Conservation (phyloP, 2,797 vertebrate genomes). For the Smutsia temminckii region DNA sequence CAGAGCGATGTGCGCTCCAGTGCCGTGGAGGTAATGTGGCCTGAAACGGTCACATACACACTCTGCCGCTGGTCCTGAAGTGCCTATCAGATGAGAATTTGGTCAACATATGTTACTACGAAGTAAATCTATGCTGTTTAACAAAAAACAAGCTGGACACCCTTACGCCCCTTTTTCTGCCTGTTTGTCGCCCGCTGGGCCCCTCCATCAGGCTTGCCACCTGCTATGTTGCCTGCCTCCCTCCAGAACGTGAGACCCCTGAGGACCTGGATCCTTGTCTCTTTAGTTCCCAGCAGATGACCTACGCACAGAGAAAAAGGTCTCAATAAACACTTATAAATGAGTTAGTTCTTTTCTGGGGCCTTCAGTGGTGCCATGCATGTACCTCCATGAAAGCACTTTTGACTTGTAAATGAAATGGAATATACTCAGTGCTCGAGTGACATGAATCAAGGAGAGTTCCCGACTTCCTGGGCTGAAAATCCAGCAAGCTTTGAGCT, state of each 20-base stretch:
- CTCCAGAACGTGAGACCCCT: neutral
- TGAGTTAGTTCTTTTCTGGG: no score
- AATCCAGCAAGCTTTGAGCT: accelerated
- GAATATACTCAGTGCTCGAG: accelerated
- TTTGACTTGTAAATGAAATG: neutral
- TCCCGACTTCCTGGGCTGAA: neutral
- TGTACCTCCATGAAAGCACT: neutral
- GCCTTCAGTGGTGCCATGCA: accelerated
- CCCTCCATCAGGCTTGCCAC: no score
- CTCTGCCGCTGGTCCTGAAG: neutral
- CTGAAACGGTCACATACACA: accelerated
- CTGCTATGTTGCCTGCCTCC: accelerated
- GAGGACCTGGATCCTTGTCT: neutral
- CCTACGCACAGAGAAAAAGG: neutral
- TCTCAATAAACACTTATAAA: no score
- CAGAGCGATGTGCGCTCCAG: accelerated
- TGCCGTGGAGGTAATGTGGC: accelerated
- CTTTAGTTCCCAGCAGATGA: neutral
- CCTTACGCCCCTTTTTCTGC: neutral
- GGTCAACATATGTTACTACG: neutral
- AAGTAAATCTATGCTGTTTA: no score
- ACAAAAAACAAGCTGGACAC: neutral
- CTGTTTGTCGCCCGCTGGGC: accelerated
- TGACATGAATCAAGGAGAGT: neutral
- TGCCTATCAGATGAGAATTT: neutral